A percentile compares a stretch with the other conserved stretches of the same genome.
Evolutionary conservation across 2,888 invertebrate genomes (phyloP).

Genomic region (Tupiocoris notatus): DNA sequence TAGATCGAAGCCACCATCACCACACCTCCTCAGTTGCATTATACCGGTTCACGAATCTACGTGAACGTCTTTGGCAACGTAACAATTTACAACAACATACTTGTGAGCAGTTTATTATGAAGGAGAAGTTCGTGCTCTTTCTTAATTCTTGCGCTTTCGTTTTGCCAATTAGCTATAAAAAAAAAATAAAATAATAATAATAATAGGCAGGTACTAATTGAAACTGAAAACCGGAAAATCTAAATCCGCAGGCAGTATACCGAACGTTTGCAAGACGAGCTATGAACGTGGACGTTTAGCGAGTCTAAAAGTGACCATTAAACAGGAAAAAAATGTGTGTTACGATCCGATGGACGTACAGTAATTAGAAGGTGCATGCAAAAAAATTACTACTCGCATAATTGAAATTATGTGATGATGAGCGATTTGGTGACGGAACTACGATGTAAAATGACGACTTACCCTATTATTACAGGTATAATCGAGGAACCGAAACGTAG

Average conservation of each 20-base stretch:
- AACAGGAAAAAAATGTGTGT: neutral
- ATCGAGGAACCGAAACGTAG: too few species aligned
- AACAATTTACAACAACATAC: constrained; percentile 15
- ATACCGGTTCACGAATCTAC: neutral
- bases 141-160: constrained; percentile 35
- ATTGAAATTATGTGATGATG: neutral
- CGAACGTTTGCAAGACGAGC: neutral
- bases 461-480: too few species aligned
- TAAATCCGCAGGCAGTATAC: neutral
- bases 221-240: constrained; percentile 5
- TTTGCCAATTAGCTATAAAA: constrained; percentile 34
- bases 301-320: neutral
- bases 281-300: neutral
- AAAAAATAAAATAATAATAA: constrained; percentile 4
- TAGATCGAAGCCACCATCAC: too few species aligned
- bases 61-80: neutral
- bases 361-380: neutral
- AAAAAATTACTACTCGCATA: neutral
- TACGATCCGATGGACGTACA: neutral
- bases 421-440: neutral
- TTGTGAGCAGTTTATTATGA: constrained; percentile 39
- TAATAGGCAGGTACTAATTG: neutral
- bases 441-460: neutral
- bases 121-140: constrained; percentile 38
- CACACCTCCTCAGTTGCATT: neutral